phyloP scores from a whole-genome alignment of 2,113 vertebrate genomes.

The Cyanoliseus patagonus region DNA sequence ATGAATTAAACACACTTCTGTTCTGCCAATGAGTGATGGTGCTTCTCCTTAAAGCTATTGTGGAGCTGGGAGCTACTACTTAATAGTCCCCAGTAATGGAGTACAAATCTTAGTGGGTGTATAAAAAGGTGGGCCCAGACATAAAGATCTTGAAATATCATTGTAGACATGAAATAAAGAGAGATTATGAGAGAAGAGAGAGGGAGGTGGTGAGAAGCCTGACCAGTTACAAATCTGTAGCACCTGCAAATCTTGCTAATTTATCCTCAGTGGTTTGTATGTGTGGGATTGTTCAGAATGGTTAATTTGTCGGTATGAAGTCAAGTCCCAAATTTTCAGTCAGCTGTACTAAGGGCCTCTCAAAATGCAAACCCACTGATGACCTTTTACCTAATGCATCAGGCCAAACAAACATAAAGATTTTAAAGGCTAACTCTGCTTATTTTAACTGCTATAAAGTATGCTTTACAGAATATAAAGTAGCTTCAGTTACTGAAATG shows the following conservation, averaged over 20 bases:
- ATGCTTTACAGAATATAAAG: not conserved
- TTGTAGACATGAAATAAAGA: not conserved
- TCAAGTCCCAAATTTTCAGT: not conserved
- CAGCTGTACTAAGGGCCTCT: not conserved
- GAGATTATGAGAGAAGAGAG: not conserved
- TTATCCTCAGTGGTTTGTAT: not conserved
- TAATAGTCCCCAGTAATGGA: not conserved
- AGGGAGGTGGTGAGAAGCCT: not conserved
- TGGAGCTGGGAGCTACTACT: not conserved
- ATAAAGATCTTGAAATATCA: not conserved
- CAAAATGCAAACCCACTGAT: not conserved
- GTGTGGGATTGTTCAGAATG: not conserved
- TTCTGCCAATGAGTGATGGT: not conserved
- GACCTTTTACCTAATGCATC: not conserved
- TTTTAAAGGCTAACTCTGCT: slow-evolving; percentile 16
- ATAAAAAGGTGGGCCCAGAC: not conserved
- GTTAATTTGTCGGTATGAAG: not conserved
- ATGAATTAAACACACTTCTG: not conserved
- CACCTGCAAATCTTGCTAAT: not conserved
- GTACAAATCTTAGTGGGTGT: not conserved
- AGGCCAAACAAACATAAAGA: not conserved
- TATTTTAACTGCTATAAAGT: slow-evolving; percentile 15
- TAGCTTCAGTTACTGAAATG: not conserved
- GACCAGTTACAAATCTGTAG: not conserved
- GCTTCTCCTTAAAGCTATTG: not conserved